Percentiles rank a stretch among this genome's conserved stretches.
Evolutionary conservation across 1,140 invertebrate species (phyloP).

Genomic region (Pentalonia nigronervosa): DNA sequence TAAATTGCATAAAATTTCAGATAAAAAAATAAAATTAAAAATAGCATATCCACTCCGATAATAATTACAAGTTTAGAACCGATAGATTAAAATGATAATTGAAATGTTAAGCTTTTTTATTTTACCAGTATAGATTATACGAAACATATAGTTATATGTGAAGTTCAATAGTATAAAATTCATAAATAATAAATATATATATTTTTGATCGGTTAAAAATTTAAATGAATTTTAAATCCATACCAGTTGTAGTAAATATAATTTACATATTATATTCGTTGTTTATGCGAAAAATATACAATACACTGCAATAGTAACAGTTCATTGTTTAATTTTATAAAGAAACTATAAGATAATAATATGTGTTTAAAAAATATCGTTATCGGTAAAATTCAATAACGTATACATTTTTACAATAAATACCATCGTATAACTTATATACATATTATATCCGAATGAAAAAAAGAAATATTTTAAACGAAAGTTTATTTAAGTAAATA

Average conservation of each 20-base stretch:
- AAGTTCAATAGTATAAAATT: neutral
- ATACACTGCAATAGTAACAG: neutral
- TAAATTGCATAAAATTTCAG: too few species aligned
- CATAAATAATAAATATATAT: neutral
- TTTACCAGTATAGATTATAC: neutral
- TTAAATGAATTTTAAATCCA: neutral
- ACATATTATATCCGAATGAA: neutral
- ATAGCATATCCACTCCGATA: neutral
- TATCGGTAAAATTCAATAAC: neutral
- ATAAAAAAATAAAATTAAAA: neutral
- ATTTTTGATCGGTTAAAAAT: neutral
- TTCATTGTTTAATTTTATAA: neutral
- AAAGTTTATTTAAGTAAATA: too few species aligned
- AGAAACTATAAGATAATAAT: neutral
- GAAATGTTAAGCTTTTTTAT: neutral
- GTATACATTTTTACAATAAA: neutral
- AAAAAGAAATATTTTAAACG: neutral
- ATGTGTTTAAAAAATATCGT: neutral
- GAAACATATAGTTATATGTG: neutral
- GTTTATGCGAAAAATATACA: neutral
- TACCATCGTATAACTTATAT: neutral
- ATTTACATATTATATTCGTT: neutral
- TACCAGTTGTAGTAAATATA: neutral
- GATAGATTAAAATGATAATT: neutral
- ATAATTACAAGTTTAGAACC: neutral